Evolutionary conservation across 2,888 invertebrate genomes (phyloP).

Genomic region (Aphodius granarius): DNA sequence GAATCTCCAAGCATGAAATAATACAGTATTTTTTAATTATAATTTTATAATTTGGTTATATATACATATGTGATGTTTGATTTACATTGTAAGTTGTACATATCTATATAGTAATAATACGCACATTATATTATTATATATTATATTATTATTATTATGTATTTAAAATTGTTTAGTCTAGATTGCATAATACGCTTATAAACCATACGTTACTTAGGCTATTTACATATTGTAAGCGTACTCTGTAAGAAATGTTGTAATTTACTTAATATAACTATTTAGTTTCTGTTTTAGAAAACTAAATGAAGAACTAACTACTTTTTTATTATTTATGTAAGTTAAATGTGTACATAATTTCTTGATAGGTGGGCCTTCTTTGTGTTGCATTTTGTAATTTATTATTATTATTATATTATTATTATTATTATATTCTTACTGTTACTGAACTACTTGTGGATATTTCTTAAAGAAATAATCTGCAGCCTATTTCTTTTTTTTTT

Average conservation of each 20-base stretch:
- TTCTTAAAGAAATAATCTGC: neutral
- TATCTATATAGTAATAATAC: neutral
- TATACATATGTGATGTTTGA: constrained; percentile 38
- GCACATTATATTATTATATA: neutral
- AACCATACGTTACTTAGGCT: neutral
- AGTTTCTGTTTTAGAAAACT: neutral
- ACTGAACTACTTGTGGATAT: neutral
- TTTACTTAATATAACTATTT: constrained; percentile 11
- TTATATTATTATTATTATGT: constrained; percentile 15
- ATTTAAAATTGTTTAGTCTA: neutral
- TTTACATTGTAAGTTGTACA: constrained; percentile 11
- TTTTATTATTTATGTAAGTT: neutral
- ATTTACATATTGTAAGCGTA: constrained; percentile 12
- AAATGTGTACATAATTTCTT: neutral
- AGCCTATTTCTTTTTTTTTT: constrained; percentile 2
- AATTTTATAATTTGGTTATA: constrained; percentile 44
- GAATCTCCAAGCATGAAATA: constrained; percentile 41
- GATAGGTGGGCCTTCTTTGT: constrained; percentile 3
- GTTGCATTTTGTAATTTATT: constrained; percentile 15
- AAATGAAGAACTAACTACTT: constrained; percentile 16
- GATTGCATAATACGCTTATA: constrained; percentile 5
- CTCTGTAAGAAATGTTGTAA: constrained; percentile 10
- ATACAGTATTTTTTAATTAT: constrained; percentile 51
- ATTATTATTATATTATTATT: too few relatives aligned
- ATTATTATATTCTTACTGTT: constrained; percentile 1